These are phyloP conservation scores for Podarcis muralis DNA, from an alignment of 2,113 vertebrate species.

Conservation along the genomic window DNA sequence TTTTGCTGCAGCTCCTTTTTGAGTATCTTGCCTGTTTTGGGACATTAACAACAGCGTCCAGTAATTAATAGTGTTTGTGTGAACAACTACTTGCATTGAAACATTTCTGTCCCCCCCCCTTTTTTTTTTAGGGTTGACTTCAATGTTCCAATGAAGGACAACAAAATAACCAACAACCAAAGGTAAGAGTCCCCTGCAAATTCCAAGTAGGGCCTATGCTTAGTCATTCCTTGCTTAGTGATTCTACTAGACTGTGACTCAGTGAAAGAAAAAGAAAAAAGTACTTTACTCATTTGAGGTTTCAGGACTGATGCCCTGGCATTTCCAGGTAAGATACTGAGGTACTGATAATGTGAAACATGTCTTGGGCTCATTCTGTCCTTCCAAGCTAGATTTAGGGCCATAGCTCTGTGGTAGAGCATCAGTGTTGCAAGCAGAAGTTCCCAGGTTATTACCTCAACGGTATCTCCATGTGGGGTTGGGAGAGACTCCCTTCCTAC, in stretches of 20 bases:
- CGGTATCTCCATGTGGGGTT: too few species aligned
- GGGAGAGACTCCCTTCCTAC: too few species aligned
- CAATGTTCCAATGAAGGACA: slow-evolving; percentile 98
- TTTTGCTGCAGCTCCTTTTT: not conserved
- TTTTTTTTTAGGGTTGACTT: slow-evolving; percentile 89
- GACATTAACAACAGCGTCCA: not conserved
- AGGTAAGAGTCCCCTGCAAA: slow-evolving; percentile 77
- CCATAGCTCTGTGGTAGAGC: too few species aligned
- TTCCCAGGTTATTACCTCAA: too few species aligned
- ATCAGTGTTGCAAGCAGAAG: too few species aligned
- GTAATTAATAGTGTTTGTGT: not conserved
- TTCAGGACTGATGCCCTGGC: not conserved
- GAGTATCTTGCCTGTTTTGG: not conserved
- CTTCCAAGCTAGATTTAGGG: not conserved
- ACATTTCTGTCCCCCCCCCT: not conserved
- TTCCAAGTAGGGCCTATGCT: not conserved
- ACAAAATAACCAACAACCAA: slow-evolving; percentile 97
- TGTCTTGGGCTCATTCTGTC: not conserved
- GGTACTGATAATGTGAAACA: not conserved
- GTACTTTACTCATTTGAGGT: not conserved
- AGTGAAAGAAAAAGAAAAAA: too few species aligned
- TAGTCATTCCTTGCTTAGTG: not conserved
- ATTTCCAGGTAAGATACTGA: not conserved
- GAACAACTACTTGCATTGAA: not conserved
- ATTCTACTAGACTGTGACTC: not conserved